These are phyloP conservation scores for Cydia splendana DNA, from an alignment of 1,140 invertebrate genomes.

Conservation along the genomic window DNA sequence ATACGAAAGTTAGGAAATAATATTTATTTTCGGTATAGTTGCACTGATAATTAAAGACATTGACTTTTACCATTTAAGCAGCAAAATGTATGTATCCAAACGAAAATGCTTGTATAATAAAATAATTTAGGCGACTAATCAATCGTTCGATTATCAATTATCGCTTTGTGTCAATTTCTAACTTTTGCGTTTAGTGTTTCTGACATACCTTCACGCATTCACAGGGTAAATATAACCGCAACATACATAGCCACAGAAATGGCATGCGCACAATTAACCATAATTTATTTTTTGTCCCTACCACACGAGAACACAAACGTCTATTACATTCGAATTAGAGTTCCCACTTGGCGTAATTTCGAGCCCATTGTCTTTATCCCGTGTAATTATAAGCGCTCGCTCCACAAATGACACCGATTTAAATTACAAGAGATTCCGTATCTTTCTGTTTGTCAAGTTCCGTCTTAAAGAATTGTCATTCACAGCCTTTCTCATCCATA, in stretches of 20 bases:
- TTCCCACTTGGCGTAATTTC: conserved; percentile 21
- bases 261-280: conserved; percentile 20
- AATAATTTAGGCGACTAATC: no score
- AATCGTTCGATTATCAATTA: no score
- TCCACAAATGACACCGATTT: background rate
- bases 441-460: background rate
- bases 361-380: conserved; percentile 11
- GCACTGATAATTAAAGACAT: no score
- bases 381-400: background rate
- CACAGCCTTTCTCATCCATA: background rate
- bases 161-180: no score
- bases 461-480: background rate
- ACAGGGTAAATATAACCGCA: background rate
- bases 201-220: background rate
- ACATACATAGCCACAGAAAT: conserved; percentile 1
- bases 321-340: conserved; percentile 17
- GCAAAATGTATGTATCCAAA: no score
- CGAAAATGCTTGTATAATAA: no score
- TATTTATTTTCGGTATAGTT: no score
- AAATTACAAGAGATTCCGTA: background rate
- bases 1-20: no score
- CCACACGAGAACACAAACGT: background rate
- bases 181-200: background rate
- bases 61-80: no score
- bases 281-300: conserved; percentile 15